phyloP scores from a whole-genome alignment of 1,140 invertebrate genomes.

The Drosophila navojoa region DNA sequence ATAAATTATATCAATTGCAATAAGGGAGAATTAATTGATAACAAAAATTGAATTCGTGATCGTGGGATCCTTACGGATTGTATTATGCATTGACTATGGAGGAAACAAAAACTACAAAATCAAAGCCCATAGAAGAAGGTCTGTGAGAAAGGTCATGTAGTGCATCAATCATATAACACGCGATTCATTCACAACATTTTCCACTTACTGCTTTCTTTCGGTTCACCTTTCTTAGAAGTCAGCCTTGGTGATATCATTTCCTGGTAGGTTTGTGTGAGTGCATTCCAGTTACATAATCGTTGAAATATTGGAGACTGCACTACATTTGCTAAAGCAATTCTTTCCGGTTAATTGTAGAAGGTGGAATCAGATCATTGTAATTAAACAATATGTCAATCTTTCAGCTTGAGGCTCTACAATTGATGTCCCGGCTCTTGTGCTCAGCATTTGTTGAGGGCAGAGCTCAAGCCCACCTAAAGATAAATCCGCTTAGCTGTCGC shows the following conservation, averaged over 20 bases:
- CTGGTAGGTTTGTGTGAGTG: slow-evolving; percentile 33
- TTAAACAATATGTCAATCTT: slow-evolving; percentile 70
- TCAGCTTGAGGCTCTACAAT: slow-evolving; percentile 47
- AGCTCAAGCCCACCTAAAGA: slow-evolving; percentile 63
- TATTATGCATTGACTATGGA: no score
- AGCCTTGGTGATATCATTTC: slow-evolving; percentile 41
- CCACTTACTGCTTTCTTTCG: neutral
- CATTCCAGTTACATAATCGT: slow-evolving; percentile 6
- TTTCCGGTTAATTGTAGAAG: slow-evolving; percentile 46
- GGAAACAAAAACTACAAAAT: no score
- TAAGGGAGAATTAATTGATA: no score
- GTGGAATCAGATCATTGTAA: slow-evolving; percentile 44
- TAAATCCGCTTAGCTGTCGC: slow-evolving; percentile 68
- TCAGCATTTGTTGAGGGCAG: slow-evolving; percentile 40
- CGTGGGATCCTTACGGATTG: neutral
- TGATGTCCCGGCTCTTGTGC: slow-evolving; percentile 46
- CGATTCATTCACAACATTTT: slow-evolving; percentile 22
- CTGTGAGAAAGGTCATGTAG: slow-evolving; percentile 8
- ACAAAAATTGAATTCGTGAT: no score
- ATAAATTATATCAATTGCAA: no score
- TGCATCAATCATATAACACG: slow-evolving; percentile 5
- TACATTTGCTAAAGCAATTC: slow-evolving; percentile 36
- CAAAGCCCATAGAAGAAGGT: neutral
- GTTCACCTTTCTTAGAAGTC: slow-evolving; percentile 4
- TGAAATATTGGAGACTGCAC: slow-evolving; percentile 2